Base-by-base conservation (phyloP, 2,888 invertebrate genomes). In the Heteromurus nitidus region DNA sequence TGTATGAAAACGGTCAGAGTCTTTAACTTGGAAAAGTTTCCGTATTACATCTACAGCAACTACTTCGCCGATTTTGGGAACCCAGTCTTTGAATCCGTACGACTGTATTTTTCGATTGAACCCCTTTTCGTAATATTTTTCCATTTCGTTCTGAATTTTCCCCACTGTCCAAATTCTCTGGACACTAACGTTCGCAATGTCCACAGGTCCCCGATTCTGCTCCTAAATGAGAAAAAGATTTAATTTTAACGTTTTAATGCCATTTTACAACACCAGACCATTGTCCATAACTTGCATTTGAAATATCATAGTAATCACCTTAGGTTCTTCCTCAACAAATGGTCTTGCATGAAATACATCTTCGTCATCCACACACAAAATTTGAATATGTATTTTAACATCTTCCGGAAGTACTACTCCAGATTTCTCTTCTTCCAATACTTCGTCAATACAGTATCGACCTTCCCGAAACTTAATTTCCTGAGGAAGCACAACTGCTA, bases 61-160 rank as follows among this genome's bases (percentile, higher is more conserved):
- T 9, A 75, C 55, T n/a, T 75, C 75, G 1, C 67, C 67, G 9
- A 20, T 24, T 1, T n/a, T 5, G 1, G 69, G 69, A 42, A 18
- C 7, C 47, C 31, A 62, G 7, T 5, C 9, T 16, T 30, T 26
- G 9, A 7, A 47, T 22, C 36, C 31, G 2, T 11, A 28, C 18
- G 31, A 13, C 1, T 55, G 5, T 22, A 20, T n/a, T 16, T 9
- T 9, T 31, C 20, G 16, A 16, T 69, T 53, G 0, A 16, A 13
- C 13, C 18, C n/a, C 2, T 18, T 20, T 2, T 18, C 28, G 36
- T 69, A 69, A 20, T 20, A 69, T 20, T 7, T 2, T 0, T 69
- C 13, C 55, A 69, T 30, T 28, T 16, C 1, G 0, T n/a, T 30
- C 3, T 5, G 36, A 1, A 69, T 7, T 18, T 53, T 31, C 53